Evolutionary conservation across 1,140 invertebrate species (phyloP).

Genomic region (Gerris buenoi): DNA sequence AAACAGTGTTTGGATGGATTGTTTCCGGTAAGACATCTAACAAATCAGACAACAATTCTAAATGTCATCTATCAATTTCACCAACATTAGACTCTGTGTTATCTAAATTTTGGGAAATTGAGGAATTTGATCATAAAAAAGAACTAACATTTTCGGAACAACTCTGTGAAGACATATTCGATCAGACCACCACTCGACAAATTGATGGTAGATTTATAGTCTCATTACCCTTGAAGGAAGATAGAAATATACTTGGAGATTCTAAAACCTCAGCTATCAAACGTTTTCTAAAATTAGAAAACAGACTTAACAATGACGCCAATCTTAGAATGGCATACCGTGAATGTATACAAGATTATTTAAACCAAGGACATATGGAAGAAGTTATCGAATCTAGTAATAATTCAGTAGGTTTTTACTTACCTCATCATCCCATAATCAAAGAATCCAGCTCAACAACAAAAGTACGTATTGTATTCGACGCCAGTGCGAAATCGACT

Average conservation of each 20-base stretch:
- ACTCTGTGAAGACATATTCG: neutral
- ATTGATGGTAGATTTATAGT: neutral
- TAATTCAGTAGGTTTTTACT: neutral
- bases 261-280: neutral
- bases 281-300: neutral
- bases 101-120: neutral
- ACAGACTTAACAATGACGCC: neutral
- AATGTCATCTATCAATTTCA: neutral
- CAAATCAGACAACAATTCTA: neutral
- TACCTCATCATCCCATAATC: neutral
- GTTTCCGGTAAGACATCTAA: neutral
- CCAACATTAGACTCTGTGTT: neutral
- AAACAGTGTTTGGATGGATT: neutral
- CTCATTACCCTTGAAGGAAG: neutral
- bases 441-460: neutral
- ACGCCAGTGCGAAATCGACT: neutral
- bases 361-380: neutral
- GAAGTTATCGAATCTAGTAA: neutral
- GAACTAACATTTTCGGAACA: neutral
- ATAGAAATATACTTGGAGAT: neutral
- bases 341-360: neutral
- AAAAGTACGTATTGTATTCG: neutral
- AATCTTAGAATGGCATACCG: neutral
- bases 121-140: neutral
- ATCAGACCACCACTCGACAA: neutral